These are phyloP conservation scores for Allobates femoralis DNA, from an alignment of 2,797 vertebrate genomes.

Conservation along the genomic window DNA sequence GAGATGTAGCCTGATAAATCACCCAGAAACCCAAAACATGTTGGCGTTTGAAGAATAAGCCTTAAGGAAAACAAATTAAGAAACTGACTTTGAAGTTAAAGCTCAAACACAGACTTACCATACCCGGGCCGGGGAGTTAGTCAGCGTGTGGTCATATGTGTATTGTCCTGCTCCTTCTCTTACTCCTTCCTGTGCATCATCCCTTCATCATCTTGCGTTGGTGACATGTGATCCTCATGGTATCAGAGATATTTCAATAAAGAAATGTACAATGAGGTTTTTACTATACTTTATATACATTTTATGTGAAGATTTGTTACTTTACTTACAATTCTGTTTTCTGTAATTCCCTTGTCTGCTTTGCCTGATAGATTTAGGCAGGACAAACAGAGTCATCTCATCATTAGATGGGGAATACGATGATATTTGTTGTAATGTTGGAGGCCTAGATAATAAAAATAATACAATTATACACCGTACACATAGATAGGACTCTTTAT, in stretches of 20 bases:
- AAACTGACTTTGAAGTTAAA: constrained; percentile 35
- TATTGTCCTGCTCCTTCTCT: neutral
- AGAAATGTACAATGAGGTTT: neutral
- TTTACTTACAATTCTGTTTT: neutral
- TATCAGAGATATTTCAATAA: neutral
- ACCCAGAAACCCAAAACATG: neutral
- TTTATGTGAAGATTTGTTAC: too few relatives aligned
- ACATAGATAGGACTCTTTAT: too few relatives aligned
- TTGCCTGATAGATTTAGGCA: neutral
- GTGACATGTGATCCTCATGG: neutral
- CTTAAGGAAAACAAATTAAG: constrained; percentile 34
- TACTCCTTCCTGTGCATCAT: constrained; percentile 6
- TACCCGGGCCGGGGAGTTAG: too few relatives aligned
- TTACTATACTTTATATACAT: too few relatives aligned
- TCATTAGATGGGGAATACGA: too few relatives aligned
- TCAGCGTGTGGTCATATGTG: neutral
- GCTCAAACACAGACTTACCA: neutral
- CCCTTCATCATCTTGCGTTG: neutral
- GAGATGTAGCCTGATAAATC: constrained; percentile 1
- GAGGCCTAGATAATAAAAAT: too few relatives aligned
- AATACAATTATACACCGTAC: too few relatives aligned
- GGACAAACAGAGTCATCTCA: neutral
- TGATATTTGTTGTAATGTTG: too few relatives aligned
- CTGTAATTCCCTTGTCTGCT: neutral
- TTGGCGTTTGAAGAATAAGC: constrained; percentile 34